Conservation (phyloP, 2,113 vertebrate genomes). For the Hemiscyllium ocellatum region DNA sequence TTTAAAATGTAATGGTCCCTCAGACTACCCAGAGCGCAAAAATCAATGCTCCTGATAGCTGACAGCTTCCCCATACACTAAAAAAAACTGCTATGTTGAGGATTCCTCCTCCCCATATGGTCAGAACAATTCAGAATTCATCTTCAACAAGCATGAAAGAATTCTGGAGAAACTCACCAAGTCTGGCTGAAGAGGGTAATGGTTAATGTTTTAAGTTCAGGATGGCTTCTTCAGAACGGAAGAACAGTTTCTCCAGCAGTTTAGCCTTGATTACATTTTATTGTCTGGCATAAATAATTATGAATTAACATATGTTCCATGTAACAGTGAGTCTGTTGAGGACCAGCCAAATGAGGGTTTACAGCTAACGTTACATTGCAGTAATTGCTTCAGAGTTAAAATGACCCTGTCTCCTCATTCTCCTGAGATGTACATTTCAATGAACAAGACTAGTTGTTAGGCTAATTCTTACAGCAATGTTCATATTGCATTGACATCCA, state of each 20-base stretch:
- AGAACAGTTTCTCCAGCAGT: too few relatives aligned
- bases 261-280: not conserved
- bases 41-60: not conserved
- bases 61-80: not conserved
- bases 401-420: not conserved
- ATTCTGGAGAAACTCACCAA: too few relatives aligned
- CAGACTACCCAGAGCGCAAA: not conserved
- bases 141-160: not conserved
- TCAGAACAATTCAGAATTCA: not conserved
- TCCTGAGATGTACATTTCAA: not conserved
- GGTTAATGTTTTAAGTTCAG: too few relatives aligned
- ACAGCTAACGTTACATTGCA: not conserved
- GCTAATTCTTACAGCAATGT: not conserved
- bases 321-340: not conserved
- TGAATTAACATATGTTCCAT: not conserved
- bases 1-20: not conserved
- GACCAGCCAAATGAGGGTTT: not conserved
- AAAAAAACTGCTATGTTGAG: not conserved
- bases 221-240: too few relatives aligned
- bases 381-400: not conserved
- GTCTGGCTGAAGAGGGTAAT: too few relatives aligned
- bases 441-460: not conserved
- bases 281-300: not conserved
- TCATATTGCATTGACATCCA: not conserved
- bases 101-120: not conserved